A percentile compares a stretch with the other conserved stretches of the same genome.
Evolutionary conservation across 2,888 invertebrate species (phyloP).

Genomic region (Drosophila rubida): DNA sequence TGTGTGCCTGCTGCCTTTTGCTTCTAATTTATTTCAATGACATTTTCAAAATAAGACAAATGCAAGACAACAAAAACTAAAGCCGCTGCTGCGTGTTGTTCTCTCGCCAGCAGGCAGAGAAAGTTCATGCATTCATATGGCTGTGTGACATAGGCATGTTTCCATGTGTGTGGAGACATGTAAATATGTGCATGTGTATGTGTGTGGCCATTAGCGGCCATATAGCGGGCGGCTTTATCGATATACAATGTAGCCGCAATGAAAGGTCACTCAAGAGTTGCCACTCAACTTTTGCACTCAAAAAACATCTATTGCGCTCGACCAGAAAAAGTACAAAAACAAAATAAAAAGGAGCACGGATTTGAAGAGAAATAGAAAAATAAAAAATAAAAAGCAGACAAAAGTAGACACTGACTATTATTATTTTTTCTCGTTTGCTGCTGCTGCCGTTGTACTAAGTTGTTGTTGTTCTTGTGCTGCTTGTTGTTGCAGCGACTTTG

Average conservation of each 20-base stretch:
- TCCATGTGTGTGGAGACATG: neutral
- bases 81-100: constrained; percentile 24
- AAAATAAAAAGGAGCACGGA: constrained; percentile 25
- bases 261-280: constrained; percentile 49
- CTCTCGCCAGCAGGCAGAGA: constrained; percentile 47
- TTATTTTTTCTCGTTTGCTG: constrained; percentile 39
- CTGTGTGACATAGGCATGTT: neutral
- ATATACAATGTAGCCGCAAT: constrained; percentile 29
- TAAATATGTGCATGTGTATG: neutral
- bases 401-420: constrained; percentile 18
- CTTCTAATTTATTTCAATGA: constrained; percentile 75
- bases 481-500: constrained; percentile 20
- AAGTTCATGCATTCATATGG: constrained; percentile 52
- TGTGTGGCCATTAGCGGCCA: constrained; percentile 31
- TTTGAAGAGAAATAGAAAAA: constrained; percentile 17
- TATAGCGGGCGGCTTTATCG: constrained; percentile 47
- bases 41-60: constrained; percentile 61
- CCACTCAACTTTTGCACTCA: constrained; percentile 44
- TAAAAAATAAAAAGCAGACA: constrained; percentile 13
- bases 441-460: constrained; percentile 22
- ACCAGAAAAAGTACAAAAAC: constrained; percentile 16
- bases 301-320: constrained; percentile 28
- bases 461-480: constrained; percentile 22
- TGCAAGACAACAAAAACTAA: constrained; percentile 37
- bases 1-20: constrained; percentile 37